Base-by-base conservation (phyloP, 2,888 invertebrate species). In the Heliconius hortense region DNA sequence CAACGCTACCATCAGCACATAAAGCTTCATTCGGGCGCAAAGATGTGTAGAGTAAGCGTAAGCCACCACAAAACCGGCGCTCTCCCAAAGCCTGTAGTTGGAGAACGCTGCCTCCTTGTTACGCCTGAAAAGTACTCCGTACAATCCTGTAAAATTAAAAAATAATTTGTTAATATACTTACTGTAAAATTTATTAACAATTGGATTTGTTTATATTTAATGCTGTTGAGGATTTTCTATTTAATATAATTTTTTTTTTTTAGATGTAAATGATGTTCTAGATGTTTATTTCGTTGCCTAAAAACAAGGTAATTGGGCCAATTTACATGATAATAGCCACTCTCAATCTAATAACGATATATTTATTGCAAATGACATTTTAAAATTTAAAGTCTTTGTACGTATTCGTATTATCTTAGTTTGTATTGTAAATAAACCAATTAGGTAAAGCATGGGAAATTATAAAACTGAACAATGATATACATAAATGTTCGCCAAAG, bases 91-190 rank as follows among this genome's bases (percentile, higher is more conserved):
- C 43, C 98, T 95, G 90, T 96, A 98, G 93, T 98, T 98, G 75
- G 98, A 97, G 95, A 98, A 98, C 1, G 98, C 98, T 0, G 98
- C 98, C 88, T 98, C 98, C 86, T 98, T 98, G 94, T 98, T 97
- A 76, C 97, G 96, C 84, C 97, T 95, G 95, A 97, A 98, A 79
- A 98, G 95, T 24, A 97, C 96, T 73, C 98, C 98, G 86, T 98
- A 98, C 28, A 98, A 94, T 81, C 97, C 97, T 97, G 94, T 0
- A 66, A 59, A 59, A 73, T 26, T 10, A 39, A 24, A 64, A 64
- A 39, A 13, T 7, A n/a, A 39, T 39, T 39, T 31, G 21, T n/a
- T 63, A 4, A 10, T 35, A n/a, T 26, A 26, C 11, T 4, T 53
- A 21, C 1, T 53, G 5, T 21, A 53, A 21, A 53, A 21, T 8